These are phyloP conservation scores for Drosophila nasuta DNA, from an alignment of 1,140 invertebrate genomes.

Conservation along the genomic window DNA sequence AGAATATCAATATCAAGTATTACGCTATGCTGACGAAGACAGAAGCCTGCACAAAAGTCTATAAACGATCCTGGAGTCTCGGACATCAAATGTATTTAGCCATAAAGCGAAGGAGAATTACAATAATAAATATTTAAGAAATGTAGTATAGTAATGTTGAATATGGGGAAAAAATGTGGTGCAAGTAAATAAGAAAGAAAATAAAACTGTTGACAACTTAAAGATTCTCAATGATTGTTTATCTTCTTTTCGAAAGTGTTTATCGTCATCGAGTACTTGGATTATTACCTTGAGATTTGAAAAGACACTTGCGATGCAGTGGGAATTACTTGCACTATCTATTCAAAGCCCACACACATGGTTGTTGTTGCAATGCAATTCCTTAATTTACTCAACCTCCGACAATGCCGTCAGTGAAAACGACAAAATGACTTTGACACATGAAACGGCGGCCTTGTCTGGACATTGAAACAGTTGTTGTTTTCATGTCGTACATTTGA, in stretches of 20 bases:
- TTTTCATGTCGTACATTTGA: slow-evolving; percentile 4
- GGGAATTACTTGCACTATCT: slow-evolving; percentile 31
- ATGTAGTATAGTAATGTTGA: too few relatives aligned
- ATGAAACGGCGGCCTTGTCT: slow-evolving; percentile 50
- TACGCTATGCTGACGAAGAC: slow-evolving; percentile 99
- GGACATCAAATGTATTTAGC: slow-evolving; percentile 96
- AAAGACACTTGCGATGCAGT: slow-evolving; percentile 15
- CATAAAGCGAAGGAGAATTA: too few relatives aligned
- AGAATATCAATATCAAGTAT: slow-evolving; percentile 99
- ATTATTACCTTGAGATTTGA: slow-evolving; percentile 1
- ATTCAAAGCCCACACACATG: neutral
- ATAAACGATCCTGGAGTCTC: slow-evolving; percentile 99
- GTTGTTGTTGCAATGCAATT: slow-evolving; percentile 38
- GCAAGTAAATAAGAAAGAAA: too few relatives aligned
- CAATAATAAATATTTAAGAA: too few relatives aligned
- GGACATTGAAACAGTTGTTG: slow-evolving; percentile 52
- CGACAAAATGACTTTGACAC: slow-evolving; percentile 56
- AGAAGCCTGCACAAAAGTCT: slow-evolving; percentile 88
- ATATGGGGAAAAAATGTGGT: too few relatives aligned
- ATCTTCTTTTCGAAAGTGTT: neutral
- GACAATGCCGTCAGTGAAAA: slow-evolving; percentile 74
- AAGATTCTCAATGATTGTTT: neutral
- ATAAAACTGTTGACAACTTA: too few relatives aligned
- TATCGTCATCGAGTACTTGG: slow-evolving; percentile 6
- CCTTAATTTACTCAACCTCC: slow-evolving; percentile 57